These are phyloP conservation scores for Tonatia bakeri DNA, from an alignment of 2,113 vertebrate genomes.

Conservation along the genomic window DNA sequence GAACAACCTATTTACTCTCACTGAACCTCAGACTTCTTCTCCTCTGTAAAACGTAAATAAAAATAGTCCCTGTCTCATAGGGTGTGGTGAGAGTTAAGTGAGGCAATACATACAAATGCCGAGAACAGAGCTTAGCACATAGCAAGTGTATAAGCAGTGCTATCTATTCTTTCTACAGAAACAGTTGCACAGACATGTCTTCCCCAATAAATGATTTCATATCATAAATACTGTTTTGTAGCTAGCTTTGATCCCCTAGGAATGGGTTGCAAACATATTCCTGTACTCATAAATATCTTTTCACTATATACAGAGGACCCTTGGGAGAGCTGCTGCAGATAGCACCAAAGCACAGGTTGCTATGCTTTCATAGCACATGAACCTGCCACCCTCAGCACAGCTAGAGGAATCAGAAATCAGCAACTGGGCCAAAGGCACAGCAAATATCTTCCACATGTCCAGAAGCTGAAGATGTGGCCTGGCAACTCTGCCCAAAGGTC, in stretches of 20 bases:
- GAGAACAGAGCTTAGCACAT: not conserved
- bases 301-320: not conserved
- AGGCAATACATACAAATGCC: not conserved
- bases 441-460: not conserved
- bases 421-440: not conserved
- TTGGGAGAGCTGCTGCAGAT: not conserved
- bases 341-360: not conserved
- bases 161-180: not conserved
- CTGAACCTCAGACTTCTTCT: not conserved
- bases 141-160: not conserved
- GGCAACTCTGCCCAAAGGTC: not conserved
- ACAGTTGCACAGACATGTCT: not conserved
- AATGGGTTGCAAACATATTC: not conserved
- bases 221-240: not conserved
- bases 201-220: not conserved
- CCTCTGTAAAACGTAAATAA: not conserved
- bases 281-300: not conserved
- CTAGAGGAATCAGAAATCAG: not conserved
- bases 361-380: not conserved
- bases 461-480: not conserved
- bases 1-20: not conserved
- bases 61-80: not conserved
- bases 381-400: not conserved
- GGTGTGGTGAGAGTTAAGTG: not conserved
- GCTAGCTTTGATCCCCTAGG: not conserved